Evolutionary conservation across 2,797 vertebrate species (phyloP), one percentile per base, ranked within the genome.

Genomic region (Schizopygopsis pylzovi): DNA sequence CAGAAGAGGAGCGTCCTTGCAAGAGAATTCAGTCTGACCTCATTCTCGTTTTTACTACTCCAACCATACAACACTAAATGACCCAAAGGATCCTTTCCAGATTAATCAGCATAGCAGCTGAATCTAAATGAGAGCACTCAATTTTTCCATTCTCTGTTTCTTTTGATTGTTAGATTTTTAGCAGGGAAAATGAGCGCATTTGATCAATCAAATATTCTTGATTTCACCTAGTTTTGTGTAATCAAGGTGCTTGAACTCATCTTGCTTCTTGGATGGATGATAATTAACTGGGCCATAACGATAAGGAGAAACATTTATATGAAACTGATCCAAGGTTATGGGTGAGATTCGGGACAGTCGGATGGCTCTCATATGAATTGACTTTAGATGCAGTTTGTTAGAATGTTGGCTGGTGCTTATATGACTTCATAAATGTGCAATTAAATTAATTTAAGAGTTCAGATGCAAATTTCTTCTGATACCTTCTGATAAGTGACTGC

Each of bases 181-280:
- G 71, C 5, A 33, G 43, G 43, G 28, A 41, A 52, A 67, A 75
- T 77, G 28, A 63, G 41, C 8, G 1, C 52, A 28, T 81, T 71
- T 54, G 68, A 80, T 79, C 56, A 79, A 67, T 78, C 79, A 82
- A 78, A 85, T 70, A 63, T 59, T 41, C 79, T 47, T 79, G 72
- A 87, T 87, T 87, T 86, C 15, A 81, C 33, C 63, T 83, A 73
- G 20, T 72, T 81, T 78, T 73, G 67, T 4, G 2, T 33, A 81
- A 83, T 83, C 77, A 87, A 22, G 52, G 52, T 45, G 39, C 41
- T 76, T 79, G 67, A 67, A 85, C 67, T 65, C 47, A 56, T 82
- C 20, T 70, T 59, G 6, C 75, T 43, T 61, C 12, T n/a, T 47
- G 86, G 80, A 81, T 70, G 52, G 28, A 56, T 85, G 52, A 80